Base-by-base conservation (phyloP, 2,113 vertebrate species). In the Gulo gulo region DNA sequence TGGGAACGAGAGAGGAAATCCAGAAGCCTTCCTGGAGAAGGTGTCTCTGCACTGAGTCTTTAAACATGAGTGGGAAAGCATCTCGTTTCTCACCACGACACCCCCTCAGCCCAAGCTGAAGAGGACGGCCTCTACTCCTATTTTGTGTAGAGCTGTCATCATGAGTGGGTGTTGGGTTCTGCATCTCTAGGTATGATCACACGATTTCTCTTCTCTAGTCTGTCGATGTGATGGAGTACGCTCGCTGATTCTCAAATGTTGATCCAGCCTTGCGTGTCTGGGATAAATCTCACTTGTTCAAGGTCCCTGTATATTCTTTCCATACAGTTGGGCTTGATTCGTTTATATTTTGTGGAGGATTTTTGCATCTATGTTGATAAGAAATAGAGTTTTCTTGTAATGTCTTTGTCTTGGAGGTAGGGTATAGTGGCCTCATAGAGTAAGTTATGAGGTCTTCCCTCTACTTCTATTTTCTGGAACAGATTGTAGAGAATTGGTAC, bases 171-270 rank as follows among this genome's bases (percentile, higher is more conserved):
- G 21, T 7, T 47, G 26, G 21, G 39, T 29, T 83, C 67, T 63
- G 76, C 18, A 20, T 20, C 52, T 73, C 4, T 23, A 24, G 65
- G 23, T 34, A 20, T 1, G 18, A 47, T 23, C 42, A 1, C 9
- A 18, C 0, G 20, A 1, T 42, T 47, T 31, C 71, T 21, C 55
- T 21, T 57, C 42, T 47, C n/a, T 9, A 47, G 52, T 61, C 45
- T 47, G n/a, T 24, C 9, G 69, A 24, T 7, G 57, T 55, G 31
- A 4, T 3, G 34, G 42, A 6, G 14, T 5, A 7, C 18, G 1
- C 6, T 36, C 0, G 2, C 20, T 13, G 34, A 23, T 42, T 16
- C 6, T n/a, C 10, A 6, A 6, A n/a, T 12, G n/a, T 3, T 18
- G 57, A 52, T 1, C 47, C 47, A 26, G 36, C 21, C 47, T 15